Conservation (phyloP, 2,113 vertebrate species). For the Gopherus evgoodei region DNA sequence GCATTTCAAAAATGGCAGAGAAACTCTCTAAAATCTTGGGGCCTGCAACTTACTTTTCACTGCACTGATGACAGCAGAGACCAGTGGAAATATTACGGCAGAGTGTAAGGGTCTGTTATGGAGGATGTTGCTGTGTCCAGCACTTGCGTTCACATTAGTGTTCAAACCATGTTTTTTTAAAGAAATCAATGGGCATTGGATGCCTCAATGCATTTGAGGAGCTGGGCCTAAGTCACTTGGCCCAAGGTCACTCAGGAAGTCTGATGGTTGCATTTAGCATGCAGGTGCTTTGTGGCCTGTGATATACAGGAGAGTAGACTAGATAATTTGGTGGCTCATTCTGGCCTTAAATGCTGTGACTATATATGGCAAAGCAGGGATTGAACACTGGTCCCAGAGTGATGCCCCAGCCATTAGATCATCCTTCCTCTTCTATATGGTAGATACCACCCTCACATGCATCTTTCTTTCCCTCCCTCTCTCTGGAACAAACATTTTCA, state of each 20-base stretch:
- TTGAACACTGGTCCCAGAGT: neutral
- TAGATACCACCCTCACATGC: neutral
- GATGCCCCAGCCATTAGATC: neutral
- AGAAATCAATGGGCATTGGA: neutral
- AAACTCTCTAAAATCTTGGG: neutral
- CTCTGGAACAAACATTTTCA: neutral
- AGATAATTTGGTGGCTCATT: neutral
- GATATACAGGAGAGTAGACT: neutral
- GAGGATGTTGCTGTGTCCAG: neutral
- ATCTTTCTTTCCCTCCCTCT: neutral
- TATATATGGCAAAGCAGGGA: neutral
- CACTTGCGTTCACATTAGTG: constrained; percentile 9
- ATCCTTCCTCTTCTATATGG: neutral
- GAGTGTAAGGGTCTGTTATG: neutral
- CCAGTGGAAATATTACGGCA: neutral
- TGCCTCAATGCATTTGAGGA: neutral
- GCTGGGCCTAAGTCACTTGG: neutral
- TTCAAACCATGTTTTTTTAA: neutral
- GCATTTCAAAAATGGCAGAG: neutral
- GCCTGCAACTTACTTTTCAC: neutral
- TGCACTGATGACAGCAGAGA: neutral
- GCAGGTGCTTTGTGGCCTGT: neutral
- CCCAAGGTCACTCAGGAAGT: neutral
- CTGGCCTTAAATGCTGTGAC: neutral
- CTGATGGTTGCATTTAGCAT: neutral